A percentile compares a stretch with the other conserved stretches of the same genome.
Conservation (phyloP, 2,113 vertebrate species). For the Acanthisitta chloris region DNA sequence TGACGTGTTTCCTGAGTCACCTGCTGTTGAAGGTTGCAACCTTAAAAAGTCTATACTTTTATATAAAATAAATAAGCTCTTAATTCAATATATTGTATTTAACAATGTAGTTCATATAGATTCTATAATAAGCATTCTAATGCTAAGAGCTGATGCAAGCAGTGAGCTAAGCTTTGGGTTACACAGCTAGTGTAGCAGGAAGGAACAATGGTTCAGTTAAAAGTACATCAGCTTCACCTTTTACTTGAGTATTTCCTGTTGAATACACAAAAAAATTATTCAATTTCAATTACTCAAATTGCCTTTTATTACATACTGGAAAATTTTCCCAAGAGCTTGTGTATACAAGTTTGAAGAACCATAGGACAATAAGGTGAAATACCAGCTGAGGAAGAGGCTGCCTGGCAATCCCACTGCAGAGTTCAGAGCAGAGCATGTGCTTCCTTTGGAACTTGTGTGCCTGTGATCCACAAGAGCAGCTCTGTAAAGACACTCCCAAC, state of each 20-base stretch:
- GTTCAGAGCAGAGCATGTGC: neutral
- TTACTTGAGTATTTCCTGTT: neutral
- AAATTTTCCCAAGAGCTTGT: neutral
- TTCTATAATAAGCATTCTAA: neutral
- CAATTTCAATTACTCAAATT: neutral
- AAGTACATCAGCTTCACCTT: neutral
- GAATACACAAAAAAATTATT: slow-evolving; percentile 13
- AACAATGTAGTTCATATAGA: neutral
- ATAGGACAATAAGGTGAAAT: neutral
- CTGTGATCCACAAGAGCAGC: neutral
- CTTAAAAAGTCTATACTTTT: neutral
- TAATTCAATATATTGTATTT: neutral
- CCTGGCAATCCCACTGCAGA: neutral
- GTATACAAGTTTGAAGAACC: slow-evolving; percentile 8
- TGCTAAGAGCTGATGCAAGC: neutral
- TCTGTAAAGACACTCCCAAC: neutral
- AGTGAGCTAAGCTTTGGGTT: neutral
- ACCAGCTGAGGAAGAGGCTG: neutral
- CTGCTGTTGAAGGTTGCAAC: neutral
- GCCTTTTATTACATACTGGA: slow-evolving; percentile 47
- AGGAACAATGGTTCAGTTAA: neutral
- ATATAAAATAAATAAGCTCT: neutral
- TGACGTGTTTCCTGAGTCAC: neutral
- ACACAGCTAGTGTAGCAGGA: neutral
- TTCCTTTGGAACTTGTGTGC: neutral